Evolutionary conservation across 2,888 invertebrate species (phyloP).

Genomic region (Hypomecis atomaria): DNA sequence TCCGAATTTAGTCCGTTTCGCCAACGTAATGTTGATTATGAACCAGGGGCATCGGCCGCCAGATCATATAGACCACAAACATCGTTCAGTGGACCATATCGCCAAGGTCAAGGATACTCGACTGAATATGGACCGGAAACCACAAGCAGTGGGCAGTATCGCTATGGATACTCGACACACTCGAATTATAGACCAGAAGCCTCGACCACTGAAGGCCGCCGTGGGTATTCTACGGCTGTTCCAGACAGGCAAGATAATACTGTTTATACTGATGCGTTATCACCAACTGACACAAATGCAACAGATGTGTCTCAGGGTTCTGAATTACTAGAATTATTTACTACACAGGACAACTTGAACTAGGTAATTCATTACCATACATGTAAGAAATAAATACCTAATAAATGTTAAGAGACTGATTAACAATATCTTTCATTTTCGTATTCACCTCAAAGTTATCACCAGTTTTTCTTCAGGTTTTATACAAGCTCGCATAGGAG

Average conservation of each 20-base stretch:
- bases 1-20: constrained; percentile 41
- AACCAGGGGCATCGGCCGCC: constrained; percentile 48
- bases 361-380: no score
- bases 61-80: constrained; percentile 47
- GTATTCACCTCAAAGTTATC: no score
- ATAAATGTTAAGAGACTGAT: no score
- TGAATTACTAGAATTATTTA: constrained; percentile 49
- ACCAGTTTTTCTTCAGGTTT: no score
- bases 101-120: constrained; percentile 37
- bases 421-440: no score
- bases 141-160: background rate
- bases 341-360: constrained; percentile 27
- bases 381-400: no score
- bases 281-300: constrained; percentile 49
- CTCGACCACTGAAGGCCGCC: constrained; percentile 44
- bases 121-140: no score
- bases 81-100: constrained; percentile 47
- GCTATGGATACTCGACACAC: constrained; percentile 40
- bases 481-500: no score
- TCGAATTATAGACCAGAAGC: constrained; percentile 47
- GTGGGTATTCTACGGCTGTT: constrained; percentile 43
- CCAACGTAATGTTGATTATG: constrained; percentile 47
- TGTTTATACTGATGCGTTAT: constrained; percentile 47
- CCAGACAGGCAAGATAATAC: constrained; percentile 46
- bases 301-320: constrained; percentile 49